Percentiles rank a stretch among this genome's conserved stretches.
Conservation (phyloP, 2,888 invertebrate genomes). For the Cerceris rybyensis region DNA sequence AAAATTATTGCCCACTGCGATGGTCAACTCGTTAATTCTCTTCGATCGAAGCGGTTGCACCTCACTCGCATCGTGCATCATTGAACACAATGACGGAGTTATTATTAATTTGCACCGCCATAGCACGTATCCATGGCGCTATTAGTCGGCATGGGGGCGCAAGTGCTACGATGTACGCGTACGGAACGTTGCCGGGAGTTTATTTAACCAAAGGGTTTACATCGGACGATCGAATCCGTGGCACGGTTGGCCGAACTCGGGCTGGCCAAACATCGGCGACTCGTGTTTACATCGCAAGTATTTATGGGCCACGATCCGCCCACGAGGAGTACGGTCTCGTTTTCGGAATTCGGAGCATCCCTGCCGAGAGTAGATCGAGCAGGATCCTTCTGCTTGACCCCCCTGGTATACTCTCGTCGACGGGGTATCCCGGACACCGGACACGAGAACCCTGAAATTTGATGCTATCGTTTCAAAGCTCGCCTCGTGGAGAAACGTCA, state of each 20-base stretch:
- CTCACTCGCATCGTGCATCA: too few relatives aligned
- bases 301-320: slow-evolving; percentile 78
- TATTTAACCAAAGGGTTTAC: slow-evolving; percentile 72
- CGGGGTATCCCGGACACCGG: slow-evolving; percentile 35
- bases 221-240: slow-evolving; percentile 72
- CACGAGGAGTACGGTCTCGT: slow-evolving; percentile 69
- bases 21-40: not conserved
- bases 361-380: slow-evolving; percentile 59
- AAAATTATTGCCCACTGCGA: too few relatives aligned
- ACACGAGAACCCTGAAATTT: slow-evolving; percentile 37
- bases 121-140: slow-evolving; percentile 17
- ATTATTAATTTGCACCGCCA: slow-evolving; percentile 38
- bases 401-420: slow-evolving; percentile 39
- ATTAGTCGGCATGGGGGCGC: slow-evolving; percentile 19
- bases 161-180: slow-evolving; percentile 25
- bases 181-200: slow-evolving; percentile 49
- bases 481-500: not conserved
- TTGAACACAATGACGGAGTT: slow-evolving; percentile 17
- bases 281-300: slow-evolving; percentile 76
- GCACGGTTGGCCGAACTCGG: slow-evolving; percentile 52
- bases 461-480: slow-evolving; percentile 6
- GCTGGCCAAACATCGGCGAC: slow-evolving; percentile 75
- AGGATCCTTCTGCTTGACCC: slow-evolving; percentile 56
- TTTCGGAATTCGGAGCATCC: slow-evolving; percentile 71
- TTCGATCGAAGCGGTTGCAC: not conserved